Base-by-base conservation (phyloP, 2,888 invertebrate species). In the Platerodrilus igneus region DNA sequence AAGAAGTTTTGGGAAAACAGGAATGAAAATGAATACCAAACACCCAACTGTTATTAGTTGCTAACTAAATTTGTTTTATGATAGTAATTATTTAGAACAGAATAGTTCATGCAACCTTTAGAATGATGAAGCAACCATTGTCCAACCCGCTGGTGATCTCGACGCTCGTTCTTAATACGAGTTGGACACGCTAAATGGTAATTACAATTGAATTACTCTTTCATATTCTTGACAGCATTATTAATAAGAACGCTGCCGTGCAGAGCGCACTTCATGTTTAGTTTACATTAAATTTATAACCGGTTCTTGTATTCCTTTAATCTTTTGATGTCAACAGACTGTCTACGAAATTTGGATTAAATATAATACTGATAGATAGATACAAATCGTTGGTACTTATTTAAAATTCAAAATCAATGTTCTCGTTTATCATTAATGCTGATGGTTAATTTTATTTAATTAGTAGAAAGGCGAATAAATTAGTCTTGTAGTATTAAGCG, bases 151-250 rank as follows among this genome's bases (percentile, higher is more conserved):
- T 47, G 48, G 46, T 44, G 51, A 52, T 52, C 52, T 51, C 42
- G 17, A 37, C 48, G 47, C 44, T 44, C 40, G 34, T 34, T 47
- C 40, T 48, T 62, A 59, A 63, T 62, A 58, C 47, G 47, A 28
- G 32, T 41, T 45, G 50, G 51, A 57, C 64, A 64, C 62, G 64
- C 64, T 51, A 64, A 56, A 58, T 43, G 45, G 62, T 58, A 62
- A 63, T 64, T 64, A 64, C 56, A 52, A 57, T 60, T 56, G 58
- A 60, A 62, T 59, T 62, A 60, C 53, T 56, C 59, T 56, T 56
- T 43, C 55, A 55, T 53, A 51, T 51, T 50, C 48, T 56, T 59
- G 60, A 62, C 62, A 58, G 59, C 47, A 58, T 59, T 60, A 60
- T 62, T 60, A 59, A 62, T 62, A 56, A 45, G 45, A 47, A 42